Conservation (phyloP, 2,797 vertebrate species). For the Nannoperca australis region DNA sequence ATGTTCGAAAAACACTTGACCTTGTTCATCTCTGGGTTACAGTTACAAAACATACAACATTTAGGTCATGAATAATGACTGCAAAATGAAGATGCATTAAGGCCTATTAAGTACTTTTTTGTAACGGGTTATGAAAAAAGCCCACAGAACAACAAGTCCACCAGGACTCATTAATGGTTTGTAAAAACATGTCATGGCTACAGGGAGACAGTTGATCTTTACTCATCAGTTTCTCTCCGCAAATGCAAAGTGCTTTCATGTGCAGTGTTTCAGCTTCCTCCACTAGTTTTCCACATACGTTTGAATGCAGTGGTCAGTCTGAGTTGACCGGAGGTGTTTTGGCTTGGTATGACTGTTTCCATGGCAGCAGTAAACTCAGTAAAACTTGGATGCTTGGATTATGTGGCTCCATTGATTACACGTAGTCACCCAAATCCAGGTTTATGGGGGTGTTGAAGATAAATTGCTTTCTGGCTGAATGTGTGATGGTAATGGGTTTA, state of each 20-base stretch:
- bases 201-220: neutral
- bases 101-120: constrained; percentile 5
- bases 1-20: neutral
- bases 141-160: neutral
- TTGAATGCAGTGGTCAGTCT: constrained; percentile 32
- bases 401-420: constrained; percentile 31
- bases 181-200: neutral
- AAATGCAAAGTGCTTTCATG: neutral
- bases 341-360: constrained; percentile 23
- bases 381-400: constrained; percentile 17
- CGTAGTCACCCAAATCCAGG: neutral
- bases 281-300: neutral
- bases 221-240: neutral
- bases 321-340: constrained; percentile 1
- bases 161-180: constrained; percentile 18
- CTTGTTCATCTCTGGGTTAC: neutral
- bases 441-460: constrained; percentile 40
- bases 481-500: constrained; percentile 44
- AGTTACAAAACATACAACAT: neutral
- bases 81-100: constrained; percentile 3
- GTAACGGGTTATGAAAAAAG: constrained; percentile 1
- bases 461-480: constrained; percentile 35
- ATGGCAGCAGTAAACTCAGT: constrained; percentile 31
- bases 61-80: neutral
- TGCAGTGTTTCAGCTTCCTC: constrained; percentile 22